Base-by-base conservation (phyloP, 1,140 invertebrate species). In the Rhynchophorus ferrugineus region DNA sequence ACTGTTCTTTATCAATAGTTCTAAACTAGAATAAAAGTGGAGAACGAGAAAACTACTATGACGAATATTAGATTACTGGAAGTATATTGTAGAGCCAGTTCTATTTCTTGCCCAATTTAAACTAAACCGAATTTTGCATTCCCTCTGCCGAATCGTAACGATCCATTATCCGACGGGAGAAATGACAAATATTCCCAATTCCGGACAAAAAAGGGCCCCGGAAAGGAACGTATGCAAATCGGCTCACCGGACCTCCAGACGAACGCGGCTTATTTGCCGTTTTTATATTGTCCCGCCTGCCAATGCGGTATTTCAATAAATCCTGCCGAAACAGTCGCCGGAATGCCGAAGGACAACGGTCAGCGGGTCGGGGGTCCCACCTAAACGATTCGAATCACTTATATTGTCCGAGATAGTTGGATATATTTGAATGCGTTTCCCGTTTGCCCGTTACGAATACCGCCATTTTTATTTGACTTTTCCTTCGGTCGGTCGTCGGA, bases 291-390 rank as follows among this genome's bases (percentile, higher is more conserved):
- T 11, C 24, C 24, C 11, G 24, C 24, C 37, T 38, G 37, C 37
- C 37, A 38, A 38, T 38, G 37, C 37, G 37, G 37, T 38, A 38
- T 38, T 38, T 38, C 37, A 38, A 38, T 38, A 38, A 38, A 38
- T 38, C 37, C 37, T 14, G 37, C n/a, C 37, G 24, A 11, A 11
- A 29, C 5, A 29, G 24, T 29, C 24, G 37, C 37, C 5, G 37
- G 37, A 38, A 38, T 38, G 37, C 37, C 37, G 37, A 38, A 38
- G 37, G 37, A 38, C 37, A 38, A 19, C 37, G 37, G 37, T 38
- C 37, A 38, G 37, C 37, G 13, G 5, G n/a, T n/a, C n/a, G n/a
- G 24, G 24, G 24, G 11, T 29, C 24, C 11, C 24, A 11, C 24
- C 24, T 38, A 38, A 38, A 19, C 37, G 13, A 13, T 19, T 14